These are phyloP conservation scores for Pteronura brasiliensis DNA, from an alignment of 2,113 vertebrate genomes.

Conservation along the genomic window DNA sequence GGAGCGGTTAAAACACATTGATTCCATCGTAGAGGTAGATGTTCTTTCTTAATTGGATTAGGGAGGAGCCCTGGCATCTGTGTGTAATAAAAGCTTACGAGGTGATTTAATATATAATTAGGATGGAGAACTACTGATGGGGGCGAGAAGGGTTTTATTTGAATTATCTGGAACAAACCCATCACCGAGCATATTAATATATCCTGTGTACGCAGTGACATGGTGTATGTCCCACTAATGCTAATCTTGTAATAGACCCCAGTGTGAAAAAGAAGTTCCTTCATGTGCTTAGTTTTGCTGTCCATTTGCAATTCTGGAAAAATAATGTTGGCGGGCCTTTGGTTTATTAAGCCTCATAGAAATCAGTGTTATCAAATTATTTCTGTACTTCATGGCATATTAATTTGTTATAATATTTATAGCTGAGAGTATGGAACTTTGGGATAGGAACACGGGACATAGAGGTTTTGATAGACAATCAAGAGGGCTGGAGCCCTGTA, in stretches of 20 bases:
- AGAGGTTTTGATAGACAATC: background rate
- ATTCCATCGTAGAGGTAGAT: background rate
- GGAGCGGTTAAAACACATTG: background rate
- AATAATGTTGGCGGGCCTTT: background rate
- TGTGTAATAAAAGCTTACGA: constrained; percentile 13
- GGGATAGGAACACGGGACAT: background rate
- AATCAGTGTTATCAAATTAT: background rate
- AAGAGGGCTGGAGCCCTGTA: background rate
- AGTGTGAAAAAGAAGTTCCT: background rate
- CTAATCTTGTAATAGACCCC: background rate
- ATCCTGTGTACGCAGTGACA: background rate
- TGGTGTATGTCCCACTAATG: background rate
- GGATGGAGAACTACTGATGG: background rate
- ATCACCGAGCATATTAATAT: background rate
- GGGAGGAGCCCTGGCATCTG: background rate
- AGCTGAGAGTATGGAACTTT: background rate
- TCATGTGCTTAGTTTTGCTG: background rate
- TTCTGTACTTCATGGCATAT: background rate
- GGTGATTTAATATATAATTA: constrained; percentile 12
- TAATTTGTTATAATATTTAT: background rate
- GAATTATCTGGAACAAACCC: background rate
- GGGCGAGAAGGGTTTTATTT: background rate
- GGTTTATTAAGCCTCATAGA: background rate
- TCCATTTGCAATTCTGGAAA: background rate
- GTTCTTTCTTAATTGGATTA: constrained; percentile 14